phyloP scores from a whole-genome alignment of 2,113 vertebrate genomes.

The Microtus richardsoni region DNA sequence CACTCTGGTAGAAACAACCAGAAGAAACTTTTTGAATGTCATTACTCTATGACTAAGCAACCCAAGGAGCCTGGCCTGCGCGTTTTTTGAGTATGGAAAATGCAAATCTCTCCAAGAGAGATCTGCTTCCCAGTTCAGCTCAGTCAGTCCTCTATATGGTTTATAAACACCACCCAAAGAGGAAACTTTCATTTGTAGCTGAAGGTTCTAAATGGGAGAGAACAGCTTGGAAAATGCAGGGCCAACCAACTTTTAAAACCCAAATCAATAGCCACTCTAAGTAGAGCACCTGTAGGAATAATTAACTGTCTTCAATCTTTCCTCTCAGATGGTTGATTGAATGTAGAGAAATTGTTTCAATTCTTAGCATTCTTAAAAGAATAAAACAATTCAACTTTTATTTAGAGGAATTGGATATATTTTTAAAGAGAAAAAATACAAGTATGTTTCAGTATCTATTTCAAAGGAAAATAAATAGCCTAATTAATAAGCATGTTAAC shows the following conservation, averaged over 20 bases:
- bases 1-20: not conserved
- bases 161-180: conserved; percentile 76
- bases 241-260: not conserved
- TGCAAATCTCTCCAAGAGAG: conserved; percentile 38
- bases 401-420: not conserved
- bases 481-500: not conserved
- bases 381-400: not conserved
- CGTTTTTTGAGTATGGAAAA: conserved; percentile 12
- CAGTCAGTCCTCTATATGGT: conserved; percentile 64
- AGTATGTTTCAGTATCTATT: not conserved
- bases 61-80: not conserved
- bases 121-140: conserved; percentile 76
- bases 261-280: not conserved
- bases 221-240: not conserved
- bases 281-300: not conserved
- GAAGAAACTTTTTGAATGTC: not conserved
- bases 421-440: conserved; percentile 35
- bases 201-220: conserved; percentile 22
- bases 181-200: conserved; percentile 69
- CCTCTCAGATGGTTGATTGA: conserved; percentile 33
- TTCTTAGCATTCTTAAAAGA: conserved; percentile 12
- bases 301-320: not conserved
- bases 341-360: not conserved
- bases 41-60: not conserved
- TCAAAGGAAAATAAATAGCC: not conserved